Percentiles rank a stretch among this genome's conserved stretches.
phyloP scores from a whole-genome alignment of 2,113 vertebrate genomes.

The Hymenochirus boettgeri region DNA sequence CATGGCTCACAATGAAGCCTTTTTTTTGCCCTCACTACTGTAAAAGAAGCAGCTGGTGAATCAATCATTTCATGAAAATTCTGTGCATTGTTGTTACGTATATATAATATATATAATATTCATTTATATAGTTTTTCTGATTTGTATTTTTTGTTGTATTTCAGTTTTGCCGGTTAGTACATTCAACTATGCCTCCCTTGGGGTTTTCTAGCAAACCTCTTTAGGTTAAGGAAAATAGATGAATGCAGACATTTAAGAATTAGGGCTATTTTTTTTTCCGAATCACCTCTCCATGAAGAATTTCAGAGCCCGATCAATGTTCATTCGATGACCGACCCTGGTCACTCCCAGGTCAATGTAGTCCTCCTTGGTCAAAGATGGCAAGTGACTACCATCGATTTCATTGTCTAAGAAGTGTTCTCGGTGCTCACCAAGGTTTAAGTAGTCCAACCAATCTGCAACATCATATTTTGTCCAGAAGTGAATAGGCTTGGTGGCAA shows the following conservation, averaged over 20 bases:
- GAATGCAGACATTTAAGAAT: conserved; percentile 12
- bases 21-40: conserved; percentile 11
- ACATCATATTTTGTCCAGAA: conserved; percentile 95
- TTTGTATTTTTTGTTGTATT: conserved; percentile 36
- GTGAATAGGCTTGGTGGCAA: conserved; percentile 83
- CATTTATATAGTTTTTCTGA: conserved; percentile 36
- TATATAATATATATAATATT: conserved; percentile 17
- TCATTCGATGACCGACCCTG: conserved; percentile 92
- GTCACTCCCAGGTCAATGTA: conserved; percentile 89
- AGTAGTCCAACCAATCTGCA: conserved; percentile 87
- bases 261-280: conserved; percentile 37
- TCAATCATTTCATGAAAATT: conserved; percentile 39
- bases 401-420: conserved; percentile 93
- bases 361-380: conserved; percentile 89
- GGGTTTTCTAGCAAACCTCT: conserved; percentile 18
- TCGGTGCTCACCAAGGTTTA: conserved; percentile 84
- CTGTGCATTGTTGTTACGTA: conserved; percentile 31
- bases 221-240: conserved; percentile 22
- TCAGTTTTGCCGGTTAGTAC: conserved; percentile 18
- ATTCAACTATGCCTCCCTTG: conserved; percentile 31
- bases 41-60: conserved; percentile 42
- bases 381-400: conserved; percentile 88
- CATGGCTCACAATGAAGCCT: conserved; percentile 19
- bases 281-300: conserved; percentile 91
- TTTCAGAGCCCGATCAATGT: conserved; percentile 86